phyloP scores from a whole-genome alignment of 2,113 vertebrate genomes.

The Ptychochromis oligacanthus region DNA sequence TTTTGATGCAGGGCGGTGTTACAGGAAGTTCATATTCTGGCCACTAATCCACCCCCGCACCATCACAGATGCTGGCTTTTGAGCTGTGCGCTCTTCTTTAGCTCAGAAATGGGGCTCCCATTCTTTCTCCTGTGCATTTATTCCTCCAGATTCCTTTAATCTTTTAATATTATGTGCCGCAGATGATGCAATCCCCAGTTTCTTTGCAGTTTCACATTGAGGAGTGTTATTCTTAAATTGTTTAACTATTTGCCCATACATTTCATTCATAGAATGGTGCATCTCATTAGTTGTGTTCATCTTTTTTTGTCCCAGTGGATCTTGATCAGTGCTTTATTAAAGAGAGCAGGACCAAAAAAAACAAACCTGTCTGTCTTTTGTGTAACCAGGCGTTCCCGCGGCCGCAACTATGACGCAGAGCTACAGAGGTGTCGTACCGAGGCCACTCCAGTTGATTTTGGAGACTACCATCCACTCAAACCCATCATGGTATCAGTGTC shows the following conservation, averaged over 20 bases:
- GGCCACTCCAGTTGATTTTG: conserved; percentile 82
- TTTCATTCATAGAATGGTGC: background rate
- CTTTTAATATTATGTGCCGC: background rate
- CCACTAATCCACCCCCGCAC: no score
- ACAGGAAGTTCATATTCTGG: no score
- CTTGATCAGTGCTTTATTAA: background rate
- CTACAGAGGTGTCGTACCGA: conserved; percentile 81
- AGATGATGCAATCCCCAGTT: accelerated
- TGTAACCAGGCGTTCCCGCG: conserved; percentile 84
- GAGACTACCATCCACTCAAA: conserved; percentile 95
- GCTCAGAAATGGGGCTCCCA: background rate
- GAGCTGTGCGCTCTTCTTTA: no score
- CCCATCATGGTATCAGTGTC: conserved; percentile 83
- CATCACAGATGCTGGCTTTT: no score
- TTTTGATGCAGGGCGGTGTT: no score
- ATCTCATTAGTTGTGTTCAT: background rate
- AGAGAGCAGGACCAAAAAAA: background rate
- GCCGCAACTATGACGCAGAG: conserved; percentile 87
- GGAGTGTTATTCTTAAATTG: background rate
- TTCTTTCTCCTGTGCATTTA: background rate
- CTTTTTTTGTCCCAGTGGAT: background rate
- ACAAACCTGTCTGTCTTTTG: background rate
- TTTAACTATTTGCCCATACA: background rate
- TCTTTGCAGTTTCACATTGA: background rate
- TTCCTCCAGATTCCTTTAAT: background rate